These are phyloP conservation scores for Plutomurus gul DNA, from an alignment of 1,140 invertebrate species.

Conservation along the genomic window DNA sequence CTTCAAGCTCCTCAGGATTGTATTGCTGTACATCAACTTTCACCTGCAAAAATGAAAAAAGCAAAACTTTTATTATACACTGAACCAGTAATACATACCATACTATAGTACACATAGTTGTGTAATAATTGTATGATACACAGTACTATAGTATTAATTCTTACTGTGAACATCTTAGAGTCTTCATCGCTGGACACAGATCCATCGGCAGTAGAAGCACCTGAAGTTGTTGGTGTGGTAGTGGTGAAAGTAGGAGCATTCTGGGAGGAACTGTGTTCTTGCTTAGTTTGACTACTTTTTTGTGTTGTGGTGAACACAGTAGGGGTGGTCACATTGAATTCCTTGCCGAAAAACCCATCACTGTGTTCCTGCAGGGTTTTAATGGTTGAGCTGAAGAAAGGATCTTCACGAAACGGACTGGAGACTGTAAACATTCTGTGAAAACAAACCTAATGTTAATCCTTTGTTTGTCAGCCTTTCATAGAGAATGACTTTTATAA, in stretches of 20 bases:
- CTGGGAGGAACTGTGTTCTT: background rate
- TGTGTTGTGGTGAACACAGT: background rate
- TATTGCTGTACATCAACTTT: slow-evolving; percentile 76
- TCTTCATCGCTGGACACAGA: no score
- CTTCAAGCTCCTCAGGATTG: slow-evolving; percentile 76
- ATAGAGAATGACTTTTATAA: no score
- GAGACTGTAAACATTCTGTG: slow-evolving; percentile 7
- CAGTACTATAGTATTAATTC: no score
- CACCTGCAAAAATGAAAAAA: slow-evolving; percentile 56
- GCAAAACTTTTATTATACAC: background rate
- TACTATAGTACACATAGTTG: no score
- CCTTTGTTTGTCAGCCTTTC: no score
- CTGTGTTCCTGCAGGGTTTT: background rate
- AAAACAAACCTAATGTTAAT: background rate
- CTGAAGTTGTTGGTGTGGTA: background rate
- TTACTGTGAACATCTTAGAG: no score
- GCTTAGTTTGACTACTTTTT: background rate
- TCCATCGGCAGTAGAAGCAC: background rate
- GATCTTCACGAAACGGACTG: slow-evolving; percentile 12
- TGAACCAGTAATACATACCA: background rate
- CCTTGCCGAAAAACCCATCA: background rate
- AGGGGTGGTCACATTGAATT: background rate
- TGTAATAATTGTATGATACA: no score
- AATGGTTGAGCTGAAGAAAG: slow-evolving; percentile 12
- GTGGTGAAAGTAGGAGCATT: background rate